These are phyloP conservation scores for Ara ararauna DNA, from an alignment of 2,797 vertebrate species.

Conservation along the genomic window DNA sequence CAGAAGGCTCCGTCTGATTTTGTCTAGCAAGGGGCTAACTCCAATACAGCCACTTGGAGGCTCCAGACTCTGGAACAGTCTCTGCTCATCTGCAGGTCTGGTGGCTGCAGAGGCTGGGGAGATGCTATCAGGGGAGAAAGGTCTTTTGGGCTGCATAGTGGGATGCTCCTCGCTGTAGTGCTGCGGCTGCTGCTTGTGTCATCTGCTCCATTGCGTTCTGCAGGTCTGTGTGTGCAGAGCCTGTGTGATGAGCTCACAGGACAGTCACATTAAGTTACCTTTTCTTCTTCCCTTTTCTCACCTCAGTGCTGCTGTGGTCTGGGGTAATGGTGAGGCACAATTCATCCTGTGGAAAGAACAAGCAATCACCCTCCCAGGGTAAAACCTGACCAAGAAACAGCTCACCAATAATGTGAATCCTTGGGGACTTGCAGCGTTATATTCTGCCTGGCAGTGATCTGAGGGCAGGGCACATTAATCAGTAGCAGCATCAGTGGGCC, in stretches of 20 bases:
- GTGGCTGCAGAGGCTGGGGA: not conserved
- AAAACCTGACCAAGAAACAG: not conserved
- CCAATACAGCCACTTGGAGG: not conserved
- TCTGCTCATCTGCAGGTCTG: not conserved
- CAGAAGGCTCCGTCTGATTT: not conserved
- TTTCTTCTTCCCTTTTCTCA: not conserved
- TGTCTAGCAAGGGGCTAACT: not conserved
- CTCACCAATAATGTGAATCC: not conserved
- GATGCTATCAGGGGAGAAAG: not conserved
- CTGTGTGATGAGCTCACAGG: not conserved
- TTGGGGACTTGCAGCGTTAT: not conserved
- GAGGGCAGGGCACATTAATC: not conserved
- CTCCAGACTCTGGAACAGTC: constrained; percentile 1
- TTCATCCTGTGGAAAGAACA: not conserved
- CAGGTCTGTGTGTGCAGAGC: not conserved
- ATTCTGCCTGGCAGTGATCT: not conserved
- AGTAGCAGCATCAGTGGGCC: not conserved
- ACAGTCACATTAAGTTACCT: not conserved
- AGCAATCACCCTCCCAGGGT: not conserved
- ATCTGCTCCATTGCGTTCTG: not conserved
- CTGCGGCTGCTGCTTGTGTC: not conserved
- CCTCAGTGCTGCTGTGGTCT: not conserved
- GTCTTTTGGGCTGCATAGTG: not conserved
- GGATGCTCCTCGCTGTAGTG: not conserved
- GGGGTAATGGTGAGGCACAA: not conserved